These are phyloP conservation scores for Diacarnus erythraeanus DNA, from an alignment of 37 sponge, comb jelly and placozoan species.

Conservation along the genomic window DNA sequence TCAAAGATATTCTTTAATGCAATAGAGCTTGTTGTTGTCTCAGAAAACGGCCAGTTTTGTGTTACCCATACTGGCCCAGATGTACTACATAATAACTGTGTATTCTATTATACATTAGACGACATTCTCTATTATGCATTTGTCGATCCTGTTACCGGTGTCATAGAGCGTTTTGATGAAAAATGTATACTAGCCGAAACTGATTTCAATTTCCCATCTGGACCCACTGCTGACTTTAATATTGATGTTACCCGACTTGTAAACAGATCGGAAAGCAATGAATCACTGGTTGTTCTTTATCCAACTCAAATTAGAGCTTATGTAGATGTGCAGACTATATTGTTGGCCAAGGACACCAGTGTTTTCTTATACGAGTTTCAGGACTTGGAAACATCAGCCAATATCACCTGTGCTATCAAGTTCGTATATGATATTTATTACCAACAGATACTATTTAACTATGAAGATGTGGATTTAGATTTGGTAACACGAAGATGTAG, in stretches of 20 bases:
- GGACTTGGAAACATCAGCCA: too few relatives aligned
- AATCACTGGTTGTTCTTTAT: neutral
- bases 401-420: neutral
- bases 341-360: too few relatives aligned
- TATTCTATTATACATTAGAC: neutral
- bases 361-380: neutral
- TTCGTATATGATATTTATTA: neutral
- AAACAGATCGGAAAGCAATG: neutral
- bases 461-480: neutral
- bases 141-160: neutral
- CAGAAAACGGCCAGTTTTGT: constrained; percentile 11
- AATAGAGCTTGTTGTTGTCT: neutral
- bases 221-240: neutral
- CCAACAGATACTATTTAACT: neutral
- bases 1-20: constrained; percentile 9
- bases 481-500: neutral
- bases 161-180: neutral
- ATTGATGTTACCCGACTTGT: neutral
- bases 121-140: neutral
- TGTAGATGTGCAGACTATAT: neutral
- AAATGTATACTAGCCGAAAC: neutral
- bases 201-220: neutral
- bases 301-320: neutral
- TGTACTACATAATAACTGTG: neutral
- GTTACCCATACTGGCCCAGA: neutral